Percentiles rank a stretch among this genome's conserved stretches.
These are phyloP conservation scores for Hirtodrosophila cameraria DNA, from an alignment of 2,888 invertebrate species.

Conservation along the genomic window DNA sequence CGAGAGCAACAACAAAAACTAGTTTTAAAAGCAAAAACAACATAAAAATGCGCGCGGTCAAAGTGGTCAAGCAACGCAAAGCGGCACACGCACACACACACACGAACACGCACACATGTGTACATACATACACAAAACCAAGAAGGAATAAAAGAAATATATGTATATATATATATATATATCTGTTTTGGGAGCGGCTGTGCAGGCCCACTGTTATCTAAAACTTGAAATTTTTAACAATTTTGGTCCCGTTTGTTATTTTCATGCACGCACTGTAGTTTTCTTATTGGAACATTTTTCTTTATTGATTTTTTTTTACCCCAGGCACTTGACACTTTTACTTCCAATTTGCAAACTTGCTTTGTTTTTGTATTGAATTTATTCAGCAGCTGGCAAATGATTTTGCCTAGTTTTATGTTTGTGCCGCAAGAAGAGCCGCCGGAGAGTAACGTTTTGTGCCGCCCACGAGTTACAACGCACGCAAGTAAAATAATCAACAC, in stretches of 20 bases:
- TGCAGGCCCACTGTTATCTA: constrained; percentile 35
- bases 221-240: constrained; percentile 42
- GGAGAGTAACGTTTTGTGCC: constrained; percentile 44
- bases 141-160: constrained; percentile 50
- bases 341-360: constrained; percentile 15
- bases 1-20: constrained; percentile 42
- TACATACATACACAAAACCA: constrained; percentile 18
- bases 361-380: constrained; percentile 7
- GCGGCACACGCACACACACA: constrained; percentile 42
- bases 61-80: constrained; percentile 79
- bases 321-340: constrained; percentile 31
- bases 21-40: constrained; percentile 59
- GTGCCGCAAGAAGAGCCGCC: constrained; percentile 15
- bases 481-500: constrained; percentile 76
- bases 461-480: constrained; percentile 75
- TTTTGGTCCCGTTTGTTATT: constrained; percentile 41
- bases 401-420: constrained; percentile 11
- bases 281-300: constrained; percentile 66
- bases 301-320: constrained; percentile 71
- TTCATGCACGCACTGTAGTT: constrained; percentile 24
- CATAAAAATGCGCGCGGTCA: constrained; percentile 72
- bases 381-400: background rate
- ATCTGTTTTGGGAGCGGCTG: constrained; percentile 65
- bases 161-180: too few species aligned
- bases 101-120: background rate